Base-by-base conservation (phyloP, 2,888 invertebrate species). In the Galerucella nymphaeae region DNA sequence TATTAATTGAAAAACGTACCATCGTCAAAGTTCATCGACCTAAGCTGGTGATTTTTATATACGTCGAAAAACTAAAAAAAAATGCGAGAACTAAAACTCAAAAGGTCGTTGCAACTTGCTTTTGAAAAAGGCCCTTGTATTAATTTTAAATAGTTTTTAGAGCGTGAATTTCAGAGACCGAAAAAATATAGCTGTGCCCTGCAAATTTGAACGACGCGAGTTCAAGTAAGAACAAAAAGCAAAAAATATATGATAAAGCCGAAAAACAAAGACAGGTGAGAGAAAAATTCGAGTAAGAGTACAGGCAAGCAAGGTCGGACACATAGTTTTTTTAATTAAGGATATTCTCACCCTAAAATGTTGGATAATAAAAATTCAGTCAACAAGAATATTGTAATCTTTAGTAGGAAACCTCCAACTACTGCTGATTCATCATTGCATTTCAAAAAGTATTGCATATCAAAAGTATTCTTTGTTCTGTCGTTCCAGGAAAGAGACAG, bases 231-330 rank as follows among this genome's bases (percentile, higher is more conserved):
- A 70, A 66, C 42, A 48, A 65, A 57, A 69, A 71, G 71, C 48
- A 65, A 67, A 66, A 68, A 71, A 74, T 69, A 23, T 53, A 65
- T 63, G 64, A 67, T 61, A 72, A 71, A 72, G 66, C 69, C 59
- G 45, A 66, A 76, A 76, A 76, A 76, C 76, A 76, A 76, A 76
- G 70, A 73, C 76, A 76, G 76, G 76, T 76, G 74, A 38, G 59
- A 59, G 72, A 76, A 74, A 76, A 74, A 76, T 76, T 72, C 65
- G 74, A 76, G 71, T 64, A 71, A 64, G 68, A 73, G 65, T 67
- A 69, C 71, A 55, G 67, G 59, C 70, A 53, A 53, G 9, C 53
- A 53, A n/a, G 16, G 53, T 53, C 53, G 70, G 18, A 59, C 50
- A 16, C 20, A 57, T 57, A 58, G 20, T n/a, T 42, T 48, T 63